phyloP scores from a whole-genome alignment of 2,797 vertebrate species.

The Halcyon chelicuti region DNA sequence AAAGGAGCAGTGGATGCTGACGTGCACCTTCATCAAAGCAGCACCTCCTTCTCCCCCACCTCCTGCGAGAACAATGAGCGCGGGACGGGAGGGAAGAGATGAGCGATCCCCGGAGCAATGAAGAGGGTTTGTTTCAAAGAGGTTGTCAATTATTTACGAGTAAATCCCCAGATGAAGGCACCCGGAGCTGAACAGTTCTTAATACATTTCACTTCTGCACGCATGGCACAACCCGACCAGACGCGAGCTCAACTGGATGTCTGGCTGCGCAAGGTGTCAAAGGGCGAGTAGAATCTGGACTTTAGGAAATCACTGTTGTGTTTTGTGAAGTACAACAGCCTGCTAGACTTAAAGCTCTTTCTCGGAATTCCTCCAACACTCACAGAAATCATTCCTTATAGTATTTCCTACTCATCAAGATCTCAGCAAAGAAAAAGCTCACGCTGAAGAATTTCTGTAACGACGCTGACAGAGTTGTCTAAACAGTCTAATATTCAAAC shows the following conservation, averaged over 20 bases:
- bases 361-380: neutral
- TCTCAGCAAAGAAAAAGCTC: neutral
- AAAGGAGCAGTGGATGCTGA: neutral
- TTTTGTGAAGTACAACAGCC: neutral
- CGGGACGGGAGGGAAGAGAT: neutral
- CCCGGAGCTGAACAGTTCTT: neutral
- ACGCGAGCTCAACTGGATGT: neutral
- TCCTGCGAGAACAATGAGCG: neutral
- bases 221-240: neutral
- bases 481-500: neutral
- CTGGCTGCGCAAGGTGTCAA: neutral
- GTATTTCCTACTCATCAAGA: neutral
- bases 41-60: neutral
- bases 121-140: conserved; percentile 55
- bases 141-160: conserved; percentile 61
- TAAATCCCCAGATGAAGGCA: conserved; percentile 31
- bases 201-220: neutral
- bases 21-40: conserved; percentile 6
- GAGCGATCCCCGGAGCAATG: neutral
- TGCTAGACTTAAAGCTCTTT: neutral
- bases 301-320: neutral
- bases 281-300: neutral
- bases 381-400: neutral
- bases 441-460: neutral
- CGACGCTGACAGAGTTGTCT: neutral